Conservation (phyloP, 2,888 invertebrate genomes). For the Cosmia trapezina region DNA sequence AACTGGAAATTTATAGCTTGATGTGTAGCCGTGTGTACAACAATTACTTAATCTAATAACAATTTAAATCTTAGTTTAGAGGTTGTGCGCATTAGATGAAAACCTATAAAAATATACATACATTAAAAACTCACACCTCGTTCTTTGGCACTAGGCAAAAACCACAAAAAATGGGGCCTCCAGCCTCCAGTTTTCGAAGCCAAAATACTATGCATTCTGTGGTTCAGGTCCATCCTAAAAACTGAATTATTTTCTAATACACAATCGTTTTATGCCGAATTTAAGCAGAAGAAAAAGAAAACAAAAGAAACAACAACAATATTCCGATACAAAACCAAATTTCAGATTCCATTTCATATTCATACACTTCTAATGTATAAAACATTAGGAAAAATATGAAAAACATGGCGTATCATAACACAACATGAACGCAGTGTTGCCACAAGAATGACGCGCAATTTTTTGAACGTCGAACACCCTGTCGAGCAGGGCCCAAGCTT, state of each 20-base stretch:
- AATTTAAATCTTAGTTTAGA: too few species aligned
- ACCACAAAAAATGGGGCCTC: too few species aligned
- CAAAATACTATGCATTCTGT: too few species aligned
- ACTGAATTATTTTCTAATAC: not conserved
- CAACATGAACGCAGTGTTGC: conserved; percentile 56
- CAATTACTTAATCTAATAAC: too few species aligned
- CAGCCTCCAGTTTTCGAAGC: too few species aligned
- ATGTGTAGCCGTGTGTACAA: too few species aligned
- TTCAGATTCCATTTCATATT: conserved; percentile 41
- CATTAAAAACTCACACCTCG: too few species aligned
- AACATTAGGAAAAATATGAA: conserved; percentile 54
- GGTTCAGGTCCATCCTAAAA: not conserved
- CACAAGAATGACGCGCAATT: conserved; percentile 78
- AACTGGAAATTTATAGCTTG: too few species aligned
- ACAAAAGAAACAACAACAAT: conserved; percentile 11
- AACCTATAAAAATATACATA: too few species aligned
- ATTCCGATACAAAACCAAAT: conserved; percentile 22
- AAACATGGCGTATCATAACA: conserved; percentile 36
- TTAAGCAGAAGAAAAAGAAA: not conserved
- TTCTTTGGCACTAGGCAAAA: too few species aligned
- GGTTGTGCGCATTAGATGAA: too few species aligned
- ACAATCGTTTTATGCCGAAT: not conserved
- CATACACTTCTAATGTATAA: conserved; percentile 50
- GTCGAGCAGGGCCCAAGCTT: conserved; percentile 31
- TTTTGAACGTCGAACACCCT: too few species aligned